A percentile compares a stretch with the other conserved stretches of the same genome.
Conservation (phyloP, 1,140 invertebrate species). For the Heliconius nattereri region DNA sequence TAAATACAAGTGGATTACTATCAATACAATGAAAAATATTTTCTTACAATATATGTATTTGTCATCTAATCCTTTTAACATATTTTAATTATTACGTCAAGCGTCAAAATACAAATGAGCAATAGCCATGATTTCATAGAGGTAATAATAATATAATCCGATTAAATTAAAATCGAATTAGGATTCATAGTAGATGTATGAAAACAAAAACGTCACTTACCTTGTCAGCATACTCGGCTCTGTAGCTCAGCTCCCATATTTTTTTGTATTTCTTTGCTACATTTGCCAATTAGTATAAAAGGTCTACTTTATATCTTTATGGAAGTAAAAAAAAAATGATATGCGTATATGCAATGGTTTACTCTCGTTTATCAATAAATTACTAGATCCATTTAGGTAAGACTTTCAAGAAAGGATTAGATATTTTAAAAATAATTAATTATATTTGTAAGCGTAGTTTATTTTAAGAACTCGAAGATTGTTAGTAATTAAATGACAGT, state of each 20-base stretch:
- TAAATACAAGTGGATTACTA: too few species aligned
- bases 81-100: neutral
- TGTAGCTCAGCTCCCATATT: neutral
- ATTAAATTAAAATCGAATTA: constrained; percentile 15
- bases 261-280: neutral
- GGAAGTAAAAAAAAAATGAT: neutral
- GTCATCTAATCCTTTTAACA: neutral
- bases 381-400: too few species aligned
- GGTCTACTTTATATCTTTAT: neutral
- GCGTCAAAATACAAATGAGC: neutral
- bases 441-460: too few species aligned
- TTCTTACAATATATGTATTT: too few species aligned
- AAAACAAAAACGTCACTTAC: constrained; percentile 28
- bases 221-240: constrained; percentile 15
- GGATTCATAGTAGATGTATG: constrained; percentile 19
- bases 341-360: neutral
- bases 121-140: constrained; percentile 23
- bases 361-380: too few species aligned
- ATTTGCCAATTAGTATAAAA: neutral
- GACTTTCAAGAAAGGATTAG: too few species aligned
- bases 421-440: too few species aligned
- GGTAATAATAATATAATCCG: neutral
- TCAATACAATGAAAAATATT: too few species aligned
- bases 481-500: too few species aligned
- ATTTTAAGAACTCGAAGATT: too few species aligned